Evolutionary conservation across 2,113 vertebrate species (phyloP).

Genomic region (Micromys minutus): DNA sequence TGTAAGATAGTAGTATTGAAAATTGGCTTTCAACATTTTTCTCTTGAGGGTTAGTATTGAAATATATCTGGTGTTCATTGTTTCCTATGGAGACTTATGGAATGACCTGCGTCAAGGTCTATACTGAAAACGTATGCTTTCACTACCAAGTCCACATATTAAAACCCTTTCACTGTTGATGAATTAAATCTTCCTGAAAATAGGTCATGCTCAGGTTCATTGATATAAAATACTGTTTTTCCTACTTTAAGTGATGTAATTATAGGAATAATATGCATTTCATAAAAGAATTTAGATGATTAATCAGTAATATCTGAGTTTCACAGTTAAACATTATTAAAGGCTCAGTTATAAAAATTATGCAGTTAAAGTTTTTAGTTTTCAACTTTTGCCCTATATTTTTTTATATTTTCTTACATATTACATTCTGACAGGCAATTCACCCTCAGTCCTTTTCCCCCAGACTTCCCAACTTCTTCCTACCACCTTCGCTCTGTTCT

Average conservation of each 20-base stretch:
- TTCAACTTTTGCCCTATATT: not conserved
- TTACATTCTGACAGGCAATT: not conserved
- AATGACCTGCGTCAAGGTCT: not conserved
- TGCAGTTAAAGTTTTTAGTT: constrained; percentile 48
- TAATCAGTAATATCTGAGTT: constrained; percentile 53
- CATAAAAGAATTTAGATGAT: constrained; percentile 40
- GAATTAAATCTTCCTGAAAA: constrained; percentile 42
- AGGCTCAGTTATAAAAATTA: constrained; percentile 41
- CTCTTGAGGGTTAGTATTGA: not conserved
- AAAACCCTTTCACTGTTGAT: not conserved
- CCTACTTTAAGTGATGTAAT: constrained; percentile 56
- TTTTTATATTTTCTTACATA: not conserved
- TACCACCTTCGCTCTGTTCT: not conserved
- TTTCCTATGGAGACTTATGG: not conserved
- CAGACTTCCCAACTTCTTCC: not conserved
- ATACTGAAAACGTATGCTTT: not conserved
- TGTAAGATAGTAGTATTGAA: not conserved
- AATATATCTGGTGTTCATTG: not conserved
- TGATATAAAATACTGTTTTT: not conserved
- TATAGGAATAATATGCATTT: constrained; percentile 58
- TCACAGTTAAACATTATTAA: constrained; percentile 27
- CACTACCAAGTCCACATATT: not conserved
- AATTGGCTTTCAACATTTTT: not conserved
- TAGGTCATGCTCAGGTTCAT: not conserved
- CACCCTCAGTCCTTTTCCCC: not conserved